Evolutionary conservation across 2,113 vertebrate genomes (phyloP).

Genomic region (Oryzias curvinotus): DNA sequence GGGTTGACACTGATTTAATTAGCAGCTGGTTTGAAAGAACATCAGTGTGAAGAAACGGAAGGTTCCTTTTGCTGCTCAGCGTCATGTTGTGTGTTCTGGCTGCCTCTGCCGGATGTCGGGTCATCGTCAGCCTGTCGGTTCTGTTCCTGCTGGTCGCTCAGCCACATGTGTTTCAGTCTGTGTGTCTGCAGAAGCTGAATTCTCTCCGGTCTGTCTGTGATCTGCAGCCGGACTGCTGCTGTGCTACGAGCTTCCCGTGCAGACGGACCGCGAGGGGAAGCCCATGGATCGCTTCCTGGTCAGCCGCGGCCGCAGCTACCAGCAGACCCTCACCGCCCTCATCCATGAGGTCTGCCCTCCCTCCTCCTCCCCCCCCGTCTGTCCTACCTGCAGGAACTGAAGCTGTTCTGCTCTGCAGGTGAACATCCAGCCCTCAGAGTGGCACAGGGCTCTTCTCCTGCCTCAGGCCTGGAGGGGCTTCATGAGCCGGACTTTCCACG

Average conservation of each 20-base stretch:
- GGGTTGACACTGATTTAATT: too few species aligned
- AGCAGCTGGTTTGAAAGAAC: too few species aligned
- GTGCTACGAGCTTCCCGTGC: conserved; percentile 87
- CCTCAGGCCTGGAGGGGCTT: conserved; percentile 91
- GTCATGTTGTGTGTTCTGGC: too few species aligned
- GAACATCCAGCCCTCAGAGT: conserved; percentile 93
- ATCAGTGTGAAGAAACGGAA: too few species aligned
- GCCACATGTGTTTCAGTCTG: too few species aligned
- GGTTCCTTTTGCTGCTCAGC: too few species aligned
- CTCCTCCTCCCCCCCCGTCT: background rate
- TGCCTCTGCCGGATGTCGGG: too few species aligned
- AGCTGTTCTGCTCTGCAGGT: conserved; percentile 72
- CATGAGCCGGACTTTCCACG: conserved; percentile 87
- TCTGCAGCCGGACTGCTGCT: conserved; percentile 87
- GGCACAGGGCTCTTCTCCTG: conserved; percentile 88
- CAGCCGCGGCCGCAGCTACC: conserved; percentile 87
- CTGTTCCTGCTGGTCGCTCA: too few species aligned
- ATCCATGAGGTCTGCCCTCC: conserved; percentile 85
- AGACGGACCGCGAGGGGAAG: conserved; percentile 86
- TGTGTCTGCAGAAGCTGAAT: too few species aligned
- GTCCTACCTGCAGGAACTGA: background rate
- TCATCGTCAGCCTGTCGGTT: too few species aligned
- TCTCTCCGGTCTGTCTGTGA: background rate
- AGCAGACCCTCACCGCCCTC: conserved; percentile 86
- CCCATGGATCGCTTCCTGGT: conserved; percentile 85